Percentiles rank a stretch among this genome's conserved stretches.
phyloP scores from a whole-genome alignment of 2,113 vertebrate species.

The Phalacrocorax pelagicus region DNA sequence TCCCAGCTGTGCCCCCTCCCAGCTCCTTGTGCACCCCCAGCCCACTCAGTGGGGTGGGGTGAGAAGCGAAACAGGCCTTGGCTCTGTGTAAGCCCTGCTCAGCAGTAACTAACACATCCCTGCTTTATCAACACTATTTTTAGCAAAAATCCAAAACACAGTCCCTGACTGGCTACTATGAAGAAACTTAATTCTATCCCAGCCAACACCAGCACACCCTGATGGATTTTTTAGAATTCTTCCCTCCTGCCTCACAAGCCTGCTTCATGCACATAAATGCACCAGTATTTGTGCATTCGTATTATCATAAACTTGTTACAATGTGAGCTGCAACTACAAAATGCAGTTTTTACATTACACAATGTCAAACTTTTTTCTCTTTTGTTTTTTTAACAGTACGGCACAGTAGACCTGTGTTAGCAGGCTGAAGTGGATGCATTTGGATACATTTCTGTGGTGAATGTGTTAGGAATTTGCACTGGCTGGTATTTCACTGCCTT shows the following conservation, averaged over 20 bases:
- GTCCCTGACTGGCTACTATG: no score
- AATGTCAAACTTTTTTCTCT: not conserved
- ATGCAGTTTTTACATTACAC: not conserved
- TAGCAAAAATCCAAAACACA: not conserved
- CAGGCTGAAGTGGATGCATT: not conserved
- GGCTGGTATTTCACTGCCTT: not conserved
- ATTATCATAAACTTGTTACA: not conserved
- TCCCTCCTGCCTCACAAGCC: not conserved
- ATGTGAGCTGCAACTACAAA: not conserved
- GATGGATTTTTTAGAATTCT: not conserved
- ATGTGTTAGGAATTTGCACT: not conserved
- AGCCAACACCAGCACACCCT: not conserved
- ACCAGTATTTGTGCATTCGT: not conserved
- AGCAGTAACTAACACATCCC: not conserved
- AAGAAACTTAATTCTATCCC: not conserved
- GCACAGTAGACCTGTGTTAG: not conserved
- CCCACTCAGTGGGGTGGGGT: accelerated
- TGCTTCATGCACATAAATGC: not conserved
- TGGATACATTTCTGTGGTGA: not conserved
- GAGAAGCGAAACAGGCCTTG: not conserved
- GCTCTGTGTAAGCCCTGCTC: not conserved
- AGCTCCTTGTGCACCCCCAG: not conserved
- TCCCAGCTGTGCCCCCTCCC: not conserved
- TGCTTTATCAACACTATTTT: accelerated
- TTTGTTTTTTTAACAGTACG: not conserved